Percentiles rank a stretch among this genome's conserved stretches.
Conservation (phyloP, 2,888 invertebrate species). For the Stenodema calcarata region DNA sequence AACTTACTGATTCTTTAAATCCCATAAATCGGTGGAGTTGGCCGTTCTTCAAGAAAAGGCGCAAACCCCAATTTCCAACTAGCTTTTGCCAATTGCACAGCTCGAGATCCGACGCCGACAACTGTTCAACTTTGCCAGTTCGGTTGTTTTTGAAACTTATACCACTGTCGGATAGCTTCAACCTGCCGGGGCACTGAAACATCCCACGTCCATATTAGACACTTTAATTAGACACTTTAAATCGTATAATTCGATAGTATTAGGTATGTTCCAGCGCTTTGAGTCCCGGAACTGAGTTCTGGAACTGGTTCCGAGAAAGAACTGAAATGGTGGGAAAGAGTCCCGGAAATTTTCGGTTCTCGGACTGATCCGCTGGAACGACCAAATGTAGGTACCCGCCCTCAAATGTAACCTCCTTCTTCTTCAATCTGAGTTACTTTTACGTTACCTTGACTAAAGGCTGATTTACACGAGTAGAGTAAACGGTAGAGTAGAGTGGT, state of each 20-base stretch:
- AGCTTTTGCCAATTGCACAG: constrained; percentile 91
- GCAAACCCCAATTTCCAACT: constrained; percentile 86
- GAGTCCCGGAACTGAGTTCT: too few relatives aligned
- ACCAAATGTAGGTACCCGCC: too few relatives aligned
- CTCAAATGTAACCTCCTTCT: too few relatives aligned
- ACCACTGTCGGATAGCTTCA: constrained; percentile 89
- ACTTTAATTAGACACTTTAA: neutral
- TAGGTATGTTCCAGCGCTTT: too few relatives aligned
- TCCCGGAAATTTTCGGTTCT: too few relatives aligned
- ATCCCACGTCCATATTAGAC: neutral
- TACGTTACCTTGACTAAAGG: too few relatives aligned
- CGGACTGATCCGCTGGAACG: too few relatives aligned
- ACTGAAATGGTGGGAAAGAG: too few relatives aligned
- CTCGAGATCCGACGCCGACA: constrained; percentile 84
- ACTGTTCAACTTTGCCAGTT: constrained; percentile 95
- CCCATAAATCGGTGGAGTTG: constrained; percentile 90
- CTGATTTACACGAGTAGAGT: too few relatives aligned
- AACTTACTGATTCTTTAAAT: constrained; percentile 82
- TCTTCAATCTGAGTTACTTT: too few relatives aligned
- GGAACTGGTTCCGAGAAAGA: too few relatives aligned
- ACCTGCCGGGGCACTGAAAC: constrained; percentile 81
- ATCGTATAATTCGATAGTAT: neutral
- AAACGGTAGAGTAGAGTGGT: too few relatives aligned
- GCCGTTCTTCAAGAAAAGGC: constrained; percentile 89
- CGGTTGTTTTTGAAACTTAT: constrained; percentile 94